A percentile compares a stretch with the other conserved stretches of the same genome.
Evolutionary conservation across 2,888 invertebrate species (phyloP).

Genomic region (Agonum fuliginosum): DNA sequence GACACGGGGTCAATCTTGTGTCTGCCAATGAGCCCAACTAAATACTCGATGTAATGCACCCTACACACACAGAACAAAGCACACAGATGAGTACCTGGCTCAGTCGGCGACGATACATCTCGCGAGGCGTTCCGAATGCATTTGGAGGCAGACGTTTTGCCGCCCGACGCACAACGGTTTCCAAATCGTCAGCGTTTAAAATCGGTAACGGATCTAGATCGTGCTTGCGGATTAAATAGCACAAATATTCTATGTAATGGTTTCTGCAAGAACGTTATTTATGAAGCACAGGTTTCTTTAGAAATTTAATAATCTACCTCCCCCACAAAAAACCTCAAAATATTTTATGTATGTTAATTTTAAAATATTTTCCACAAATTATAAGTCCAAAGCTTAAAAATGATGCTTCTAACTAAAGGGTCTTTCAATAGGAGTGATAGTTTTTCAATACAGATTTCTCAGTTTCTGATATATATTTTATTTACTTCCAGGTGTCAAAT

Average conservation of each 20-base stretch:
- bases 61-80: constrained; percentile 76
- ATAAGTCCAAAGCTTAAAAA: no score
- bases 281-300: no score
- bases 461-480: no score
- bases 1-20: constrained; percentile 90
- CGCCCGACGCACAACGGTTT: constrained; percentile 85
- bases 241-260: constrained; percentile 94
- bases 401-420: no score
- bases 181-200: constrained; percentile 87
- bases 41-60: constrained; percentile 96
- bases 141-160: constrained; percentile 84
- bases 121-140: constrained; percentile 83
- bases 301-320: no score
- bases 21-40: constrained; percentile 90
- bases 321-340: no score
- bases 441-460: no score
- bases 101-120: constrained; percentile 79
- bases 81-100: constrained; percentile 75
- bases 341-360: no score
- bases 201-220: constrained; percentile 86
- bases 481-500: no score
- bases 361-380: no score
- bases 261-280: constrained; percentile 78
- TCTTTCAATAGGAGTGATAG: no score
- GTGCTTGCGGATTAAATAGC: constrained; percentile 82